Base-by-base conservation (phyloP, 1,140 invertebrate species). In the Ostrea denselamellosa region DNA sequence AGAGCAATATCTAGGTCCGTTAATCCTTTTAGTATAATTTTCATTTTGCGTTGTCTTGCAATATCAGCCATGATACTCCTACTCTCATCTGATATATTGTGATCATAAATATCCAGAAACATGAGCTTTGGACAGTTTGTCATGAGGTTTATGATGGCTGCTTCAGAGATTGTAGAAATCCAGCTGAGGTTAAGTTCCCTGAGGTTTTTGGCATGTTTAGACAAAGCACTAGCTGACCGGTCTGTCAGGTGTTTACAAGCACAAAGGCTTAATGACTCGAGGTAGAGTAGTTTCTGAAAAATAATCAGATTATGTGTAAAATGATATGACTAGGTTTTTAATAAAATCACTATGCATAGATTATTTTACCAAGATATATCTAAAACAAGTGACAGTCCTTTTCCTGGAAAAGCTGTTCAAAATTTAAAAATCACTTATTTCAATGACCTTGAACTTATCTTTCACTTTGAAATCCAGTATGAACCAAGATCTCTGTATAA, bases 211-310 rank as follows among this genome's bases (percentile, higher is more conserved):
- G 68, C 77, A 25, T 90, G 87, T 87, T 89, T 91, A 44, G 71
- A 54, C 52, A 93, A 53, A 44, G 88, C 85, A 12, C 86, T 87
- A 9, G 92, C 51, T 3, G 90, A 89, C 68, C 86, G 86, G 81
- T 92, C 90, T 68, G 91, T 93, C 85, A 93, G 56, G 85, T 93
- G 92, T 68, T 88, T 87, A 89, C 92, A 93, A 0, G 71, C 85
- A 77, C 90, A 87, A 34, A 93, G 65, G 86, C 91, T 93, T 9
- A 93, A 86, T 12, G 88, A 89, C 83, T 92, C 89, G 34, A 93
- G 83, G 1, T 88, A 19, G 12, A 88, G 88, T 19, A 92, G 68
- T 86, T 93, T 92, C 92, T 93, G 90, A 53, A 91, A 90, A 52
- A 28, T 56, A 87, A 84, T 51, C 12, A 65, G 34, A 44, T 44